These are phyloP conservation scores for Orchestes rusci DNA, from an alignment of 2,888 invertebrate species.

Conservation along the genomic window DNA sequence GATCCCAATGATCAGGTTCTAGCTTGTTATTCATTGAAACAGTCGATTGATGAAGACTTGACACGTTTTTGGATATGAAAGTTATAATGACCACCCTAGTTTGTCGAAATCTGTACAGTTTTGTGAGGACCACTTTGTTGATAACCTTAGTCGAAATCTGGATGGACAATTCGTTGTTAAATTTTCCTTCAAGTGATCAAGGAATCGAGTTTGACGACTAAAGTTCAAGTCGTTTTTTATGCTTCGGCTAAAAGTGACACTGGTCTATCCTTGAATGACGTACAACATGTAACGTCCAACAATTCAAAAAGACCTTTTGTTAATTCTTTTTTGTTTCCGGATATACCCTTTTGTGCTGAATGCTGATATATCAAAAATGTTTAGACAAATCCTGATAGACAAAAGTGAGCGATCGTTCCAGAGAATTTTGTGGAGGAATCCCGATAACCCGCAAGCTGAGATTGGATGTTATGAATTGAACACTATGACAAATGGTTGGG, in stretches of 20 bases:
- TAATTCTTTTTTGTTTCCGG: constrained; percentile 10
- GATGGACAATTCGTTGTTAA: constrained; percentile 1
- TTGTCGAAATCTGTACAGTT: constrained; percentile 1
- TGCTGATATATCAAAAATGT: constrained; percentile 21
- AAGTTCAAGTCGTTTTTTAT: constrained; percentile 21
- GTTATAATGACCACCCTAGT: not conserved
- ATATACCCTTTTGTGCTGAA: constrained; percentile 3
- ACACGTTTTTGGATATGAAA: not conserved
- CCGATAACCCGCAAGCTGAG: not conserved
- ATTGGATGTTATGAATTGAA: constrained; percentile 15
- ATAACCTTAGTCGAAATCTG: not conserved
- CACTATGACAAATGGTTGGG: constrained; percentile 18
- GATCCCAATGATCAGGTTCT: not conserved
- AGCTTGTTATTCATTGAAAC: not conserved
- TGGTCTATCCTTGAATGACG: constrained; percentile 21
- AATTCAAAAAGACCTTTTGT: constrained; percentile 16
- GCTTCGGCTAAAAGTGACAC: constrained; percentile 10
- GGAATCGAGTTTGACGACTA: constrained; percentile 13
- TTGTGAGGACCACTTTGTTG: not conserved
- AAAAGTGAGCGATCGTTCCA: constrained; percentile 5
- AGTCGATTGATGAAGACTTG: constrained; percentile 1
- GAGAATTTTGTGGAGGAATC: constrained; percentile 14
- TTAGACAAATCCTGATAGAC: constrained; percentile 9
- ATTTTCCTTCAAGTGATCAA: constrained; percentile 11
- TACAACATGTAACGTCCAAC: constrained; percentile 13